Base-by-base conservation (phyloP, 37 sponge, comb jelly and placozoan species). In the Chondrilla cf. caribensis region DNA sequence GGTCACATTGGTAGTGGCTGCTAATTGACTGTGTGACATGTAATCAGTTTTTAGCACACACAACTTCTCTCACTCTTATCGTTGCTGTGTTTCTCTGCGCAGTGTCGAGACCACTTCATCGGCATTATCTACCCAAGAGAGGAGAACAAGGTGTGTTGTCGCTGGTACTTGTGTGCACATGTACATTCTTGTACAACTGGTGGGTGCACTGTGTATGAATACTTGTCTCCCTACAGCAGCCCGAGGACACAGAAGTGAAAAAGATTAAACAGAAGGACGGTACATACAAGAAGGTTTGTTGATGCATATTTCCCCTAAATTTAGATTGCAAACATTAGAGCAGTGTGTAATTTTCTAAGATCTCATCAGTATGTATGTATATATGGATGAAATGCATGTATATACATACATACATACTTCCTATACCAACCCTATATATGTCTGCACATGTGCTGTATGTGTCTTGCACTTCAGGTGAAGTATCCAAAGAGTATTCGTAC, bases 31-130 rank as follows among this genome's bases (percentile, higher is more conserved):
- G 55, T 54, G 58, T 0, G n/a, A n/a, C n/a, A n/a, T n/a, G n/a
- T n/a, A n/a, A n/a, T n/a, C n/a, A n/a, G n/a, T n/a, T n/a, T n/a
- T n/a, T n/a, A n/a, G n/a, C n/a, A n/a, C n/a, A n/a, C n/a, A n/a
- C n/a, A n/a, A n/a, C n/a, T n/a, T n/a, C n/a, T n/a, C n/a, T n/a
- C n/a, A n/a, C n/a, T n/a, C n/a, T n/a, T n/a, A n/a, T n/a, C n/a
- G n/a, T n/a, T n/a, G n/a, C n/a, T n/a, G n/a, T n/a, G n/a, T n/a
- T n/a, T n/a, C n/a, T n/a, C n/a, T n/a, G n/a, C 71, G 28, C 79
- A 95, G 95, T 95, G 95, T 62, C 84, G 90, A 18, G 95, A 95
- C 11, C 89, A 80, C 58, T 84, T 86, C 62, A 84, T 95, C 70
- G 88, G 85, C 44, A 67, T 78, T 15, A 73, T 95, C 9, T 85